Percentiles rank a stretch among this genome's conserved stretches.
Conservation (phyloP, 2,888 invertebrate genomes). For the Lampropteryx suffumata region DNA sequence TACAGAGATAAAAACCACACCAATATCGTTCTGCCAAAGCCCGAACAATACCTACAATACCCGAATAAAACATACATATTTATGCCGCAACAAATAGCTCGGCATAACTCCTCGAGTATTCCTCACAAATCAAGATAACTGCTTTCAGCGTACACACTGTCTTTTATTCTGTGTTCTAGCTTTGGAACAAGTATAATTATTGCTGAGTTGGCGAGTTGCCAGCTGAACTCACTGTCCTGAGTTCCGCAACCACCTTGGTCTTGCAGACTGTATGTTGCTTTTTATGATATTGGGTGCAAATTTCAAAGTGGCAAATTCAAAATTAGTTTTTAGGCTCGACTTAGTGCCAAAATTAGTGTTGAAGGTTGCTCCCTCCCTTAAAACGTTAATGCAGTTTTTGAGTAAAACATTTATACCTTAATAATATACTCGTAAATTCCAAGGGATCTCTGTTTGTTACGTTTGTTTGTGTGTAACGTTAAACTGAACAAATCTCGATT, state of each 20-base stretch:
- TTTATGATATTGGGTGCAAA: not conserved
- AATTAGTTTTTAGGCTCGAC: not conserved
- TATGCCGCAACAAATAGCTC: conserved; percentile 12
- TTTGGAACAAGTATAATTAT: conserved; percentile 39
- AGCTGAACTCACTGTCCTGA: conserved; percentile 31
- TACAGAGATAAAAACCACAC: too few species aligned
- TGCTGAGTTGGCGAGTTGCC: conserved; percentile 37
- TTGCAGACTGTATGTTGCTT: conserved; percentile 2
- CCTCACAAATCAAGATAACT: conserved; percentile 26
- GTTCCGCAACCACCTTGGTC: not conserved
- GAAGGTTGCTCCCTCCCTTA: too few species aligned
- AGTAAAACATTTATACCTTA: too few species aligned
- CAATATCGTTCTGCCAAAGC: too few species aligned
- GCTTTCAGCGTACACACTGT: conserved; percentile 8
- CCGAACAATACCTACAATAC: not conserved
- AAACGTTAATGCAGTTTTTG: too few species aligned
- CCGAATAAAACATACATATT: conserved; percentile 17
- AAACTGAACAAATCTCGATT: too few species aligned
- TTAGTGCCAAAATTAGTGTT: too few species aligned
- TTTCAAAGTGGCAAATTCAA: not conserved
- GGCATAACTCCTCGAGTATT: conserved; percentile 17
- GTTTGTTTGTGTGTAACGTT: too few species aligned
- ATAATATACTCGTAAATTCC: too few species aligned
- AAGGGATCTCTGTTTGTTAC: too few species aligned
- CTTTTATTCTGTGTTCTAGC: conserved; percentile 21